These are phyloP conservation scores for Prunella fulvescens DNA, from an alignment of 2,113 vertebrate genomes.

Conservation along the genomic window DNA sequence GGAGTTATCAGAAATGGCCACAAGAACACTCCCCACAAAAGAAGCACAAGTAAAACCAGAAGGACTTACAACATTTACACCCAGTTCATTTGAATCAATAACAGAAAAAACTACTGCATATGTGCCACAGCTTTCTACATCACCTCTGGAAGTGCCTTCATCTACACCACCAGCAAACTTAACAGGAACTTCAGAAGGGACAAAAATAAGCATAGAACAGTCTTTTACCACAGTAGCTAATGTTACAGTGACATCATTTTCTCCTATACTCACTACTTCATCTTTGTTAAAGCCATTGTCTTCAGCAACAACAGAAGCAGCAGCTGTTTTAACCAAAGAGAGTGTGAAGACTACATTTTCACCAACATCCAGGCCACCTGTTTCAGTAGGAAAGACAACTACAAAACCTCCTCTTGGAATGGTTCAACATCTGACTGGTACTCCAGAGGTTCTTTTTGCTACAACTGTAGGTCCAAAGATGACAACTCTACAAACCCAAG, in stretches of 20 bases:
- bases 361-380: background rate
- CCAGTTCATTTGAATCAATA: background rate
- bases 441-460: background rate
- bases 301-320: background rate
- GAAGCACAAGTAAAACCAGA: slow-evolving; percentile 41
- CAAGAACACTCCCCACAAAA: background rate
- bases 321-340: background rate
- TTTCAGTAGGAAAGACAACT: background rate
- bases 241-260: background rate
- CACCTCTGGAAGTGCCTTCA: background rate
- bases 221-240: background rate
- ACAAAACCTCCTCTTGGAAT: background rate
- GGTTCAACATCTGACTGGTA: background rate
- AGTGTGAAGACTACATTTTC: background rate
- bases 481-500: background rate
- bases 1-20: slow-evolving; percentile 16
- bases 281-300: background rate
- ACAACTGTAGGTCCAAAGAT: background rate
- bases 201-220: background rate
- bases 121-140: background rate
- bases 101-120: background rate
- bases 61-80: background rate
- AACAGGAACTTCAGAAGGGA: background rate
- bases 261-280: background rate
- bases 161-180: background rate